Evolutionary conservation across 2,888 invertebrate genomes (phyloP).

Genomic region (Cryptus armator): DNA sequence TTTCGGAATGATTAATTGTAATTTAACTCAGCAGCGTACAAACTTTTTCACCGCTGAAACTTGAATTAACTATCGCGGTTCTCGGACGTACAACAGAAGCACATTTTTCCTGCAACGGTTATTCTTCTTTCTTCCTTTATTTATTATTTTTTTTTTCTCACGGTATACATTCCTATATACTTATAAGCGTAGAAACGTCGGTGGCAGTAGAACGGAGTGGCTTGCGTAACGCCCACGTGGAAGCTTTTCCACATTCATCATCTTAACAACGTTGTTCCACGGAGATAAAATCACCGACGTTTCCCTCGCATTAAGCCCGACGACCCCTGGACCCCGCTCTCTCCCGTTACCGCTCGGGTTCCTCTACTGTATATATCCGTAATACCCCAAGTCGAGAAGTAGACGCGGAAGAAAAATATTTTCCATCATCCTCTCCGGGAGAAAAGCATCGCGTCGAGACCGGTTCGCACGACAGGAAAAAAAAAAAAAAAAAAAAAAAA

Average conservation of each 20-base stretch:
- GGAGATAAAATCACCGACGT: conserved; percentile 64
- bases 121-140: conserved; percentile 17
- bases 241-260: conserved; percentile 67
- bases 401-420: conserved; percentile 57
- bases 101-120: conserved; percentile 51
- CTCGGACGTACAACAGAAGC: conserved; percentile 47
- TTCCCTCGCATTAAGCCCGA: conserved; percentile 64
- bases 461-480: neutral
- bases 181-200: conserved; percentile 39
- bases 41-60: conserved; percentile 55
- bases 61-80: conserved; percentile 65
- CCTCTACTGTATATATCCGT: conserved; percentile 12
- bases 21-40: conserved; percentile 54
- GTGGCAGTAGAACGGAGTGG: conserved; percentile 50
- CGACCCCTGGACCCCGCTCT: conserved; percentile 8
- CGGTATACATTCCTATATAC: neutral
- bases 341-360: conserved; percentile 1
- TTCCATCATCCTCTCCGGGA: conserved; percentile 47
- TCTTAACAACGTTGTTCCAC: conserved; percentile 68
- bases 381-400: conserved; percentile 8
- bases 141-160: conserved; percentile 9
- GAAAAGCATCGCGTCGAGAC: conserved; percentile 28
- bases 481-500: neutral
- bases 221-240: conserved; percentile 58
- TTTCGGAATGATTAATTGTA: conserved; percentile 57